Evolutionary conservation across 1,140 invertebrate genomes (phyloP).

Genomic region (Cheumatopsyche charites): DNA sequence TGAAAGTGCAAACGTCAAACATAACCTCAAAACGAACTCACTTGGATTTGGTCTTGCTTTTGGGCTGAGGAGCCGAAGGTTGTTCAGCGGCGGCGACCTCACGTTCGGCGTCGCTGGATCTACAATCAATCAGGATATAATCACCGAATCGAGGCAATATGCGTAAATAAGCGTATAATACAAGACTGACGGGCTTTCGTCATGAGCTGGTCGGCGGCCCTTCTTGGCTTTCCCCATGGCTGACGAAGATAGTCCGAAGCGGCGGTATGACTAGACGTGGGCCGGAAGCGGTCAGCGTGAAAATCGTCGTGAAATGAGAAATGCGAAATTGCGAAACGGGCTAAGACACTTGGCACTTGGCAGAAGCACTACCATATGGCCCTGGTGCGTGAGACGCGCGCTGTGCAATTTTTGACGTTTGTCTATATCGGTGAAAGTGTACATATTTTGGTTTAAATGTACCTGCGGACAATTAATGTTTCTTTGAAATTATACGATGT

Average conservation of each 20-base stretch:
- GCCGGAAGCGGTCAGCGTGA: not conserved
- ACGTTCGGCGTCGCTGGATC: slow-evolving; percentile 63
- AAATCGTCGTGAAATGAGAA: not conserved
- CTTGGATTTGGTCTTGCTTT: slow-evolving; percentile 54
- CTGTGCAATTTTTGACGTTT: not conserved
- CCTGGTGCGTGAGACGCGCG: not conserved
- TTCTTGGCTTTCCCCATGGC: slow-evolving; percentile 33
- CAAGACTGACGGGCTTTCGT: slow-evolving; percentile 24
- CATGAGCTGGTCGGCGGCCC: not conserved
- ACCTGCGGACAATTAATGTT: too few species aligned
- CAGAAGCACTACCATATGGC: slow-evolving; percentile 27
- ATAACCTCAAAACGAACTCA: slow-evolving; percentile 8
- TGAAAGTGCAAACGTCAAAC: slow-evolving; percentile 51
- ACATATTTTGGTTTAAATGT: too few species aligned
- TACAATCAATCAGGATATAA: slow-evolving; percentile 56
- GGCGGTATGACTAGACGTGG: not conserved
- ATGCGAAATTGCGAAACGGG: not conserved
- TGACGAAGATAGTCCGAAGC: not conserved
- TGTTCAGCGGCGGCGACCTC: slow-evolving; percentile 59
- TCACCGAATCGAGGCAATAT: not conserved
- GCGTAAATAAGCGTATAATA: not conserved
- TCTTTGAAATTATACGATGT: too few species aligned
- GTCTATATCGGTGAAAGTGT: too few species aligned
- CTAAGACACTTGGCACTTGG: not conserved
- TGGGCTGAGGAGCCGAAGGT: slow-evolving; percentile 48